Evolutionary conservation across 2,797 vertebrate species (phyloP), one percentile per base, ranked within the genome.

Genomic region (Sebastes taczanowskii): DNA sequence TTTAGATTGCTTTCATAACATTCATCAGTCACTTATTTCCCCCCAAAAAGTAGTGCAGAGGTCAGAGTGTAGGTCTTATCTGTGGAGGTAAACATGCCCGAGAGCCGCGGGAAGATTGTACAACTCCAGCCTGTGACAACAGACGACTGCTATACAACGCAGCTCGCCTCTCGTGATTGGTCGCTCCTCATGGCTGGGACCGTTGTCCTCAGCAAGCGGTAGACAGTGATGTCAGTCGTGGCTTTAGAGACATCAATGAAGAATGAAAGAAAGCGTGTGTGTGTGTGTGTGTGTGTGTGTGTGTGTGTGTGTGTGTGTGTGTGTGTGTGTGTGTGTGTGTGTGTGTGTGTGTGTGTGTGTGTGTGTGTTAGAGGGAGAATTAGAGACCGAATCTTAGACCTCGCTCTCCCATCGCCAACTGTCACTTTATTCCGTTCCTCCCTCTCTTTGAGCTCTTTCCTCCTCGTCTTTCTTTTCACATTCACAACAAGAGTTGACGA

Each of bases 241-340:
- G 30, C 60, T 80, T 52, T 7, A 7, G 74, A 85, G 80, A 83
- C 72, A 18, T 84, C 83, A 81, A 80, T 81, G 82, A 78, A 71
- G 62, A 86, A 69, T 74, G 86, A 89, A 83, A 91, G 88, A 87
- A 61, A 56, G 85, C 71, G 75, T 42, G 38, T 42, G 38, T 74
- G 75, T 60, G 9, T 34, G 4, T 34, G 9, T 34, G 34, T 11
- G 9, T 23, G 23, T 23, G 23, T 23, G 2, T 23, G 23, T 23
- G 23, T 38, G 52, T 56, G 74, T 22, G 66, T 25, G 32, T 23
- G 23, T 23, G 23, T 23, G 2, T 23, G 23, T 23, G 23, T 38
- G 52, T 56, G 74, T 22, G 66, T 25, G 68, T n/a, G 65, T 23
- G 71, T 30, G 11, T 23, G 23, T 23, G 23, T 23, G 23, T 23